Base-by-base conservation (phyloP, 2,888 invertebrate genomes). In the Carpatolechia fugitivella region DNA sequence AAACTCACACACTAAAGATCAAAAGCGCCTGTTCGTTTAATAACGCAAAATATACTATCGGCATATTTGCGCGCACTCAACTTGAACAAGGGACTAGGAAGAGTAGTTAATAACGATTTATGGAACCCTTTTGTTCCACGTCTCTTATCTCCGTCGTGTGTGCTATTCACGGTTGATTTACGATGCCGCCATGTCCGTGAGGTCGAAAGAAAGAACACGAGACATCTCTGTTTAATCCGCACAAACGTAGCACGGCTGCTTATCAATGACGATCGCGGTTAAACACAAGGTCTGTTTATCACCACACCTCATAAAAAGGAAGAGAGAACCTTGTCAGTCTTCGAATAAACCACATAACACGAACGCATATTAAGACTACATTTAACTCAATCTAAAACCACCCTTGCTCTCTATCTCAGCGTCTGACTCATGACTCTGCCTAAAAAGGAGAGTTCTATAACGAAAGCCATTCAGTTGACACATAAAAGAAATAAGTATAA, bases 401-500 rank as follows among this genome's bases (percentile, higher is more conserved):
- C 66, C 71, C 69, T 62, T 58, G 61, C 63, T 59, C 56, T 57
- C 65, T 75, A 74, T 76, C 72, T 79, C 70, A 71, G 64, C 67
- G 66, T 70, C 70, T 72, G 69, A 71, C 72, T 76, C 74, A 74
- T 68, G 71, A 70, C 65, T 68, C 61, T 56, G 63, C 63, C 70
- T 72, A 70, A 78, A 81, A 80, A 71, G 73, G 74, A 76, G 76
- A 76, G 74, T 76, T 80, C 70, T 73, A 77, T 77, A 76, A 79
- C 80, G 77, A 80, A 81, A 82, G 74, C 80, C 78, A 85, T 86
- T 86, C 78, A 69, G 78, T 77, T 68, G 72, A 77, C 72, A 80
- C 84, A 87, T 85, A 87, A 88, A 87, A 85, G 84, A 83, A 86
- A 85, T 79, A 82, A 79, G 80, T 82, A 86, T 88, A 87, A 88